phyloP scores from a whole-genome alignment of 2,888 invertebrate genomes.

The Euzophera pinguis region DNA sequence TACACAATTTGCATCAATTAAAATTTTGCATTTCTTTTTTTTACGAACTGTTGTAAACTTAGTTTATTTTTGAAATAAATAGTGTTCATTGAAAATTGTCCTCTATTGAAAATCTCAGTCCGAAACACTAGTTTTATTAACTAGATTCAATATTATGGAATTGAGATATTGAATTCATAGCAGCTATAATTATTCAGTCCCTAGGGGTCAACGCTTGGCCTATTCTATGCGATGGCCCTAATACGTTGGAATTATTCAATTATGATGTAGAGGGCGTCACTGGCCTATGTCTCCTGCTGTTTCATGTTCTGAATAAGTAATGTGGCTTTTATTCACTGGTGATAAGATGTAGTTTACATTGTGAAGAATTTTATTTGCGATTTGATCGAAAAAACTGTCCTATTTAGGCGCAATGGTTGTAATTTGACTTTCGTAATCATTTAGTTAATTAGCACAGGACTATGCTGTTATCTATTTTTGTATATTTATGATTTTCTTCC shows the following conservation, averaged over 20 bases:
- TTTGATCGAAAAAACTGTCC: conserved; percentile 6
- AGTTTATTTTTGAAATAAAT: too few species aligned
- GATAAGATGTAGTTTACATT: conserved; percentile 1
- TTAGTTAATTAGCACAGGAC: not conserved
- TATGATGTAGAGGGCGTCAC: conserved; percentile 17
- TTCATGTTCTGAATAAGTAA: not conserved
- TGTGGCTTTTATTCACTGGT: not conserved
- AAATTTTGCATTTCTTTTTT: too few species aligned
- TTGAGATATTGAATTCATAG: conserved; percentile 1
- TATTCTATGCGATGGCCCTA: conserved; percentile 20
- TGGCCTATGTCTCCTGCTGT: not conserved
- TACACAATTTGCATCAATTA: too few species aligned
- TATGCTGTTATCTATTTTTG: too few species aligned
- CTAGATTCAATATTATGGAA: not conserved
- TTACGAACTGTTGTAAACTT: too few species aligned
- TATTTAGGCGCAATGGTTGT: not conserved
- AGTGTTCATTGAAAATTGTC: too few species aligned
- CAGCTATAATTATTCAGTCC: not conserved
- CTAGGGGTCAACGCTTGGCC: conserved; percentile 10
- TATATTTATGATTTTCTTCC: too few species aligned
- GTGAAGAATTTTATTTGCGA: not conserved
- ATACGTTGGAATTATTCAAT: conserved; percentile 29
- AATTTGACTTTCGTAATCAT: not conserved
- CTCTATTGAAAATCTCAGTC: too few species aligned
- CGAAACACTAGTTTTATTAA: too few species aligned